Base-by-base conservation (phyloP, 2,113 vertebrate species). In the Galeopterus variegatus region DNA sequence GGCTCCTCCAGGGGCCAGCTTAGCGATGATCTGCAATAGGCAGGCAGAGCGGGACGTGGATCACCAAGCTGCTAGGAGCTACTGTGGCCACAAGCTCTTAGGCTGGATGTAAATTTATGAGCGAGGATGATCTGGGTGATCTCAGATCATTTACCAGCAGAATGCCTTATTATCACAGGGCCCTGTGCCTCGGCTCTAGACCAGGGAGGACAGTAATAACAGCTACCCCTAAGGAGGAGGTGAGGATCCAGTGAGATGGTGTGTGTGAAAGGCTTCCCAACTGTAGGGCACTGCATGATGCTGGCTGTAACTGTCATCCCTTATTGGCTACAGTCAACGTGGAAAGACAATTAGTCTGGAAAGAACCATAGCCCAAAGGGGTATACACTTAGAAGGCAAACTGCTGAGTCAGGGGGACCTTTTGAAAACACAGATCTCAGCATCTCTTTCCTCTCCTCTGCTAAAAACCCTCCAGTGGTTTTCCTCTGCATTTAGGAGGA, bases 31-130 rank as follows among this genome's bases (percentile, higher is more conserved):
- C 19, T 31, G 33, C 1, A 5, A 24, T 8, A 0, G 2, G n/a
- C 3, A 7, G 87, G 45, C 2, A 24, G 41, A 11, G 65, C 9
- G 60, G 3, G 31, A 12, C 0, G 0, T 58, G 17, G 2, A 12
- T 28, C 52, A 28, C 17, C 9, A 31, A 2, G 24, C 18, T 26
- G 4, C 56, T 3, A 5, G 45, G 50, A 19, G 21, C 15, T 6
- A 18, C 52, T 45, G 8, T 9, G 45, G 23, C 65, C 60, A 52
- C 8, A 0, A 18, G 52, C 19, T 33, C 45, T 75, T n/a, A 50
- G 2, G 48, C 64, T 41, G 17, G 70, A 6, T 31, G 18, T 7
- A 21, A 23, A 54, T 24, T 36, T 31, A 36, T n/a, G 23, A 10
- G 14, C 0, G 8, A 88, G 3, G 1, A 11, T 1, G 41, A 33